phyloP scores from a whole-genome alignment of 1,140 invertebrate species.

The Atta texana region DNA sequence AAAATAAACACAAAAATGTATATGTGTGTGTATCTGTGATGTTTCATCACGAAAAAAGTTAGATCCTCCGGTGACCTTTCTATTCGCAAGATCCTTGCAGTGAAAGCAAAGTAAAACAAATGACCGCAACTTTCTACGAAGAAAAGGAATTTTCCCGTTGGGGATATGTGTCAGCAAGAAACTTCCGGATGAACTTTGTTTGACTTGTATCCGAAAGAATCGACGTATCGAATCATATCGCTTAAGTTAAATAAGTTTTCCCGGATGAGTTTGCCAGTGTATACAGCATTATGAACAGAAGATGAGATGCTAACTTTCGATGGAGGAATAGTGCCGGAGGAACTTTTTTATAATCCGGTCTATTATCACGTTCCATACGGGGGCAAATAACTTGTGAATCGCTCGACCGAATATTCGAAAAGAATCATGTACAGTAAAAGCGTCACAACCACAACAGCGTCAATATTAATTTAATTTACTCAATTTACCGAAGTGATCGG shows the following conservation, averaged over 20 bases:
- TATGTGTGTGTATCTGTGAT: not conserved
- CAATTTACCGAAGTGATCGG: slow-evolving; percentile 7
- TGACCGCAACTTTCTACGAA: slow-evolving; percentile 63
- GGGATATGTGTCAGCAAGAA: slow-evolving; percentile 72
- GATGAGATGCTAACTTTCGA: slow-evolving; percentile 25
- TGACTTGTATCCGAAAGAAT: slow-evolving; percentile 71
- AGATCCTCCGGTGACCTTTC: slow-evolving; percentile 46
- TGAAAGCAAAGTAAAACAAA: slow-evolving; percentile 77
- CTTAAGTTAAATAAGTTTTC: slow-evolving; percentile 78
- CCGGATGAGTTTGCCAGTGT: slow-evolving; percentile 58
- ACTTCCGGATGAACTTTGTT: slow-evolving; percentile 74
- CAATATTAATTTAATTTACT: slow-evolving; percentile 54
- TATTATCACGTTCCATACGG: slow-evolving; percentile 28
- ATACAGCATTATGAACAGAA: slow-evolving; percentile 3
- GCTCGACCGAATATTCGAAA: not conserved
- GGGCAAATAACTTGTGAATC: not conserved
- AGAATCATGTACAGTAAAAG: not conserved
- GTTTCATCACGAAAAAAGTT: slow-evolving; percentile 57
- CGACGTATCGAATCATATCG: slow-evolving; percentile 79
- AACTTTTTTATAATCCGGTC: slow-evolving; percentile 64
- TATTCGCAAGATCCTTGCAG: slow-evolving; percentile 59
- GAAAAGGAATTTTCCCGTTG: slow-evolving; percentile 64
- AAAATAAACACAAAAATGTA: not conserved
- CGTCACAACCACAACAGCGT: not conserved
- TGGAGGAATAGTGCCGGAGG: slow-evolving; percentile 6